phyloP scores from a whole-genome alignment of 1,140 invertebrate genomes.

The Cecropterus lyciades region DNA sequence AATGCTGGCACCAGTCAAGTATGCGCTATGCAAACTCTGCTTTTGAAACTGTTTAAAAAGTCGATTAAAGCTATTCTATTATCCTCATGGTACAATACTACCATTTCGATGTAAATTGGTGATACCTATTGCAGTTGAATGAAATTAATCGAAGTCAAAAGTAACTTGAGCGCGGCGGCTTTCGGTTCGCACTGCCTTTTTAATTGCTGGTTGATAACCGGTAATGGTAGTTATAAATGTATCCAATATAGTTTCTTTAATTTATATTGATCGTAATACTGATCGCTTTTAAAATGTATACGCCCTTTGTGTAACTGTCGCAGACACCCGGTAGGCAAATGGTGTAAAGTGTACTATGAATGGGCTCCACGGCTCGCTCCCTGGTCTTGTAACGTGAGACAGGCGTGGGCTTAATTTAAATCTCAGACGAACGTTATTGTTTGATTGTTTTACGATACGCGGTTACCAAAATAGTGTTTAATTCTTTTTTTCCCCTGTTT shows the following conservation, averaged over 20 bases:
- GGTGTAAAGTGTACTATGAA: slow-evolving; percentile 52
- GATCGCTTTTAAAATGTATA: slow-evolving; percentile 57
- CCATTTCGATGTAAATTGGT: slow-evolving; percentile 75
- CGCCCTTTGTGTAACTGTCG: slow-evolving; percentile 45
- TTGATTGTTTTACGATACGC: slow-evolving; percentile 59
- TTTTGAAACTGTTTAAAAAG: slow-evolving; percentile 21
- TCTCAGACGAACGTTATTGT: slow-evolving; percentile 53
- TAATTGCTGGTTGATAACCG: slow-evolving; percentile 75
- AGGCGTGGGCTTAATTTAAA: slow-evolving; percentile 64
- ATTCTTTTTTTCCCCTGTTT: not conserved
- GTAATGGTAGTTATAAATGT: slow-evolving; percentile 76
- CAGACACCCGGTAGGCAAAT: slow-evolving; percentile 39
- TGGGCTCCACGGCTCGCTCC: slow-evolving; percentile 43
- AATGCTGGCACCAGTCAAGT: slow-evolving; percentile 22
- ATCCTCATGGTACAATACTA: slow-evolving; percentile 46
- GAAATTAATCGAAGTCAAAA: slow-evolving; percentile 75
- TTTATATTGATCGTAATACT: slow-evolving; percentile 55
- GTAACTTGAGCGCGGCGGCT: slow-evolving; percentile 64
- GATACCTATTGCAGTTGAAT: slow-evolving; percentile 64
- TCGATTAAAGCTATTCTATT: slow-evolving; percentile 38
- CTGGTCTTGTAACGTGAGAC: slow-evolving; percentile 52
- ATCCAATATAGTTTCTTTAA: slow-evolving; percentile 63
- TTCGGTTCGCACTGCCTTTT: slow-evolving; percentile 63
- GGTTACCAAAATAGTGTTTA: slow-evolving; percentile 26
- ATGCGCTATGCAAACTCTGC: slow-evolving; percentile 28